Conservation (phyloP, 1,140 invertebrate genomes). For the Caerostris extrusa region DNA sequence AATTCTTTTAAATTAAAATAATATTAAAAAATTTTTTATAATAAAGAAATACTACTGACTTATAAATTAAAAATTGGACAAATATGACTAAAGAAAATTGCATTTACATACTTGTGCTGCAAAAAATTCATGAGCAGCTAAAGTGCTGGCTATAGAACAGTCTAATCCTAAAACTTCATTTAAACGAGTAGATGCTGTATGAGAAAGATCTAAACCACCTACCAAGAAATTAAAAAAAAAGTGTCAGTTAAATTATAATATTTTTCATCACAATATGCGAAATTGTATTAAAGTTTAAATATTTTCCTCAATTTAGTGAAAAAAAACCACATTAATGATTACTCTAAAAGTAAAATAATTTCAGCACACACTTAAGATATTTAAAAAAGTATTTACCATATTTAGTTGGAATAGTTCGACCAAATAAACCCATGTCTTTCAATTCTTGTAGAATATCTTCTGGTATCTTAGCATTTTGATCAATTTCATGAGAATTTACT, state of each 20-base stretch:
- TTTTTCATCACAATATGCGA: background rate
- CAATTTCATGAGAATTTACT: conserved; percentile 83
- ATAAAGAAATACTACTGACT: too few species aligned
- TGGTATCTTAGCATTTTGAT: conserved; percentile 82
- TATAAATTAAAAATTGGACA: too few species aligned
- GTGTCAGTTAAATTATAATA: too few species aligned
- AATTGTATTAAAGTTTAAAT: background rate
- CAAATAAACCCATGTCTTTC: conserved; percentile 84
- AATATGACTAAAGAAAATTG: too few species aligned
- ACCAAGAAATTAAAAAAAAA: background rate
- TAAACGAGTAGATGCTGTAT: conserved; percentile 84
- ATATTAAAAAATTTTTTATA: too few species aligned
- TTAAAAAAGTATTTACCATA: conserved; percentile 78
- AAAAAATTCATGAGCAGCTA: conserved; percentile 73
- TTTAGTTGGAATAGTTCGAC: conserved; percentile 83
- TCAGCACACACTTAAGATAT: background rate
- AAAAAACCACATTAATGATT: too few species aligned
- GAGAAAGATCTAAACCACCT: conserved; percentile 81
- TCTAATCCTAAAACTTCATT: conserved; percentile 84
- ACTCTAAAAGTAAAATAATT: background rate
- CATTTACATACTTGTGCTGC: conserved; percentile 80
- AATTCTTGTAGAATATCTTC: conserved; percentile 82
- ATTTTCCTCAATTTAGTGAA: background rate
- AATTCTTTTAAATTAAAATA: too few species aligned
- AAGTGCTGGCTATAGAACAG: conserved; percentile 67